Evolutionary conservation across 1,140 invertebrate species (phyloP), one percentile per base, ranked within the genome.

Genomic region (Pogonomyrmex californicus): DNA sequence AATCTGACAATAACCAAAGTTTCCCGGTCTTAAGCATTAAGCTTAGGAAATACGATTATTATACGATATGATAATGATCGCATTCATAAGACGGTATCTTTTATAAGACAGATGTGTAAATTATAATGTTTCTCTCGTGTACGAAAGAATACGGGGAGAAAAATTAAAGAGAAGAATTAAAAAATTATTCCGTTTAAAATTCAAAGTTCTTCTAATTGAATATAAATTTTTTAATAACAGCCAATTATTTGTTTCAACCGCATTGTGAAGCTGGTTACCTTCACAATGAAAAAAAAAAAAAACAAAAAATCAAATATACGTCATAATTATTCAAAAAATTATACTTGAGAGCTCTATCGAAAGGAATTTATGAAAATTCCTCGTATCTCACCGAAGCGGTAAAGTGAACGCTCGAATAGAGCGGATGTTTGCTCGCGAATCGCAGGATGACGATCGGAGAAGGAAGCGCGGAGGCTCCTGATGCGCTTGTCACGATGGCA

Each of bases 351-450:
- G 47, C 5, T 10, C 17, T 17, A 82, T 73, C 41, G 41, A 60
- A 47, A 47, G 66, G 17, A 58, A 7, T 17, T 73, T 41, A n/a
- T 75, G 54, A 83, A 83, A 60, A 83, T 83, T 47, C 54, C 41
- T 71, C 47, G 41, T 7, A 12, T 73, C 51, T 47, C 36, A 47
- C 23, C 38, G 63, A 70, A 36, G 38, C 66, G 38, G 38, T 38
- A 49, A 70, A 70, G n/a, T 4, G 79, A 82, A 60, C 38, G 63
- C 23, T 58, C 60, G 68, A 63, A 76, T 38, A 60, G 41, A 83
- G 79, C 44, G 36, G 65, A 73, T 75, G 70, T 90, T 90, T 86
- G 70, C 87, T 71, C 56, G 88, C 47, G 88, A 62, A 65, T 86
- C 47, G 47, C 73, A 58, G 54, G 60, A 88, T 47, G 81, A 60